Percentiles rank a stretch among this genome's conserved stretches.
phyloP scores from a whole-genome alignment of 2,888 invertebrate genomes.

The Pantelozetes paolii region DNA sequence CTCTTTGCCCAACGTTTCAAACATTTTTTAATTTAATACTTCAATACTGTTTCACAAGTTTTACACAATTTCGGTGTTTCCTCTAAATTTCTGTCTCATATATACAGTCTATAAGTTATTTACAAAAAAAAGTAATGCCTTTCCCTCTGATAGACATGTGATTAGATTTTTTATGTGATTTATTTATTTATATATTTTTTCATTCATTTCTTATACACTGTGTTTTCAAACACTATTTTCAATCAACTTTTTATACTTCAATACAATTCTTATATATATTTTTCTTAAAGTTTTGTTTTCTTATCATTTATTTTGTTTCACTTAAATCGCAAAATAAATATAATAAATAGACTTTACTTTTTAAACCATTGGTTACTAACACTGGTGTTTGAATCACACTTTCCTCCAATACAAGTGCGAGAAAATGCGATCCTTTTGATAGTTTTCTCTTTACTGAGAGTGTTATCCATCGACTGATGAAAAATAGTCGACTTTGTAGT shows the following conservation, averaged over 20 bases:
- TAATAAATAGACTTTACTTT: conserved; percentile 29
- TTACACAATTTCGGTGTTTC: conserved; percentile 14
- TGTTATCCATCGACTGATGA: background rate
- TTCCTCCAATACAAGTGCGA: background rate
- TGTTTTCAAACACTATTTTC: conserved; percentile 5
- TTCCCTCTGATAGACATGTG: conserved; percentile 20
- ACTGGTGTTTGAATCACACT: background rate
- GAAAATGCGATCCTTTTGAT: background rate
- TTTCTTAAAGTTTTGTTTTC: background rate
- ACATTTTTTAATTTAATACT: conserved; percentile 9
- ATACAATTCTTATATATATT: background rate
- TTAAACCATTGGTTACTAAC: conserved; percentile 16
- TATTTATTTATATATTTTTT: conserved; percentile 5
- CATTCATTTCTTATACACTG: background rate
- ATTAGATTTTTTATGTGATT: conserved; percentile 26
- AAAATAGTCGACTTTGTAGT: background rate
- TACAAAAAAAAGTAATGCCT: conserved; percentile 4
- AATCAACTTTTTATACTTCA: conserved; percentile 11
- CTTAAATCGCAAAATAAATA: conserved; percentile 32
- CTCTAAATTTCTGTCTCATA: background rate
- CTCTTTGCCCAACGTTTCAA: background rate
- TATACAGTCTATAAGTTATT: background rate
- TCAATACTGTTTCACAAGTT: conserved; percentile 7
- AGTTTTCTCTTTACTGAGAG: too few species aligned
- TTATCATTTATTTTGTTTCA: conserved; percentile 30